phyloP scores from a whole-genome alignment of 1,140 invertebrate species.

The Rhizoglyphus robini region DNA sequence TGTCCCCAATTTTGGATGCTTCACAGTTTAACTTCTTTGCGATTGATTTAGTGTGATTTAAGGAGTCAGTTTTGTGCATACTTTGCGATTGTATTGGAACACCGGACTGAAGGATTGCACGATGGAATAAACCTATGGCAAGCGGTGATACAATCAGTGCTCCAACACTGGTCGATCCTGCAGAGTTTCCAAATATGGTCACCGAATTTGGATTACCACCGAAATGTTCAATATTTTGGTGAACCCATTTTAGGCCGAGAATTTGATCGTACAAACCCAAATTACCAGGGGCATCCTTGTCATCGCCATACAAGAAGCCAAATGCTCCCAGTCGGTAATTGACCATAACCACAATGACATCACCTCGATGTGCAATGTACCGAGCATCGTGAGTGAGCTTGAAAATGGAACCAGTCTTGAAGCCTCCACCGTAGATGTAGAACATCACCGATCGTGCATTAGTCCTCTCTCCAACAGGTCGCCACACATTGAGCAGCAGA shows the following conservation, averaged over 20 bases:
- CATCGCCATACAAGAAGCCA: background rate
- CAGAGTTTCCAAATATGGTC: slow-evolving; percentile 45
- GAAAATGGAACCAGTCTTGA: too few relatives aligned
- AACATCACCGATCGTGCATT: background rate
- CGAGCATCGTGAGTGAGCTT: background rate
- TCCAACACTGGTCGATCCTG: slow-evolving; percentile 41
- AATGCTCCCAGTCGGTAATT: too few relatives aligned
- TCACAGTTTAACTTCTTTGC: too few relatives aligned
- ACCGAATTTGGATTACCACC: slow-evolving; percentile 33
- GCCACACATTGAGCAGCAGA: slow-evolving; percentile 81
- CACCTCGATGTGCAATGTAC: background rate
- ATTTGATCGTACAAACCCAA: background rate
- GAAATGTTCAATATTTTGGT: background rate
- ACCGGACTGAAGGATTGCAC: slow-evolving; percentile 25
- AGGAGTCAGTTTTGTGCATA: too few relatives aligned
- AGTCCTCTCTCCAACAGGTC: slow-evolving; percentile 30
- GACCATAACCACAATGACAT: too few relatives aligned
- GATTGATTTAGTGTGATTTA: too few relatives aligned
- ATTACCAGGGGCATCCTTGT: too few relatives aligned
- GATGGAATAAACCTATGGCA: slow-evolving; percentile 30
- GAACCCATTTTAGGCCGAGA: background rate
- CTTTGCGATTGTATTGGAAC: background rate
- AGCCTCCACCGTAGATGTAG: background rate
- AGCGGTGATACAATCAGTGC: slow-evolving; percentile 45
- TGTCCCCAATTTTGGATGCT: too few relatives aligned